phyloP scores from a whole-genome alignment of 2,888 invertebrate species.

The Tetheella fluctuosa region DNA sequence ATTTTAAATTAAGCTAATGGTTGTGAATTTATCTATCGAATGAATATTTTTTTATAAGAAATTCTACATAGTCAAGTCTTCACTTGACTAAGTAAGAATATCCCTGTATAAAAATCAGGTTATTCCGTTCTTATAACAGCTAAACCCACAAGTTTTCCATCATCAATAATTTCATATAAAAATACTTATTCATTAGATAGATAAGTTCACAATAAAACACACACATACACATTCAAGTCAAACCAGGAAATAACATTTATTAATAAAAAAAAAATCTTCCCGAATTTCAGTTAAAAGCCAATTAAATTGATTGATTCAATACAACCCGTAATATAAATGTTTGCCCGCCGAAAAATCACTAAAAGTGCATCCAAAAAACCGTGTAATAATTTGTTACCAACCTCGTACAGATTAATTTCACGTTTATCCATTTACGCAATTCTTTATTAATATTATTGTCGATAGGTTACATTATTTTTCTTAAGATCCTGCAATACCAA shows the following conservation, averaged over 20 bases:
- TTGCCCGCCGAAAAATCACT: slow-evolving; percentile 40
- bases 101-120: no score
- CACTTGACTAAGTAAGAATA: no score
- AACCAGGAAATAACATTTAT: not conserved
- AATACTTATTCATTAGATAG: no score
- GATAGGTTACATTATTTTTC: not conserved
- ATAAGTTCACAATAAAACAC: no score
- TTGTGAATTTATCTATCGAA: no score
- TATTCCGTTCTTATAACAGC: no score
- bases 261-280: no score
- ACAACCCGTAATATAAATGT: slow-evolving; percentile 61
- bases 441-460: not conserved
- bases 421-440: not conserved
- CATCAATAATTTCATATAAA: no score
- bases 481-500: not conserved
- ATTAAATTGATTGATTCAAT: slow-evolving; percentile 66
- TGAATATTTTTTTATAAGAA: no score
- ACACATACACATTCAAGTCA: not conserved
- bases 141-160: no score
- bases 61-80: no score
- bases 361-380: slow-evolving; percentile 55
- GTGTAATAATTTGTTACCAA: slow-evolving; percentile 54
- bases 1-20: not conserved
- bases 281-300: slow-evolving; percentile 31
- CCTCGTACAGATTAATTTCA: slow-evolving; percentile 47